Base-by-base conservation (phyloP, 2,113 vertebrate species). In the Dermatemys mawii region DNA sequence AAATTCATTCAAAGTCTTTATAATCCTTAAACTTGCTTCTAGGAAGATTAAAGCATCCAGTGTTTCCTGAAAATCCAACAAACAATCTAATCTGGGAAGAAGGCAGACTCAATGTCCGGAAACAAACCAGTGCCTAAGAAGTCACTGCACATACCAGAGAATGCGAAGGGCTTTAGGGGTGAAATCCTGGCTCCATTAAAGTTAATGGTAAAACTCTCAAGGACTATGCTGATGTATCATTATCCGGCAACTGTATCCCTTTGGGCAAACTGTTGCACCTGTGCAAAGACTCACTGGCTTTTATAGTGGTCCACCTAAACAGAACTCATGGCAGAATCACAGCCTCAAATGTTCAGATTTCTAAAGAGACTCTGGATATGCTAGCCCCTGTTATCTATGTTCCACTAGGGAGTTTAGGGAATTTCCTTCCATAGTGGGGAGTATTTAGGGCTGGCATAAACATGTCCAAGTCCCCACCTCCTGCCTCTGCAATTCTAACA, bases 21-120 rank as follows among this genome's bases (percentile, higher is more conserved):
- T 21, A 54, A 2, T 86, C 63, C 35, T 89, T 90, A 90, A 90
- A 96, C 49, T 87, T 90, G 27, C 80, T 91, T 90, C 86, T 92
- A 63, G 46, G 24, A 8, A 19, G 26, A 22, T n/a, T 83, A 73
- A 81, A 79, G 48, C 78, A 91, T 83, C 12, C 8, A 16, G 91
- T 60, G 44, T 63, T 63, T 4, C 5, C 78, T 73, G 50, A 63
- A 70, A 90, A 38, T 41, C 46, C 88, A 38, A 21, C 38, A 76
- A 44, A 83, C 6, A 55, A 35, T 1, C 80, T 88, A 92, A 78
- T 85, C 63, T 29, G 53, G 46, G 85, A 92, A 16, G 86, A 86
- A 82, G 44, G 88, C 1, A 81, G 49, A 13, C n/a, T 22, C 44
- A 3, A 0, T 50, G 5, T 22, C 32, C 80, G 78, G 41, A 29